Evolutionary conservation across 2,797 vertebrate genomes (phyloP).

Genomic region (Acropternis orthonyx): DNA sequence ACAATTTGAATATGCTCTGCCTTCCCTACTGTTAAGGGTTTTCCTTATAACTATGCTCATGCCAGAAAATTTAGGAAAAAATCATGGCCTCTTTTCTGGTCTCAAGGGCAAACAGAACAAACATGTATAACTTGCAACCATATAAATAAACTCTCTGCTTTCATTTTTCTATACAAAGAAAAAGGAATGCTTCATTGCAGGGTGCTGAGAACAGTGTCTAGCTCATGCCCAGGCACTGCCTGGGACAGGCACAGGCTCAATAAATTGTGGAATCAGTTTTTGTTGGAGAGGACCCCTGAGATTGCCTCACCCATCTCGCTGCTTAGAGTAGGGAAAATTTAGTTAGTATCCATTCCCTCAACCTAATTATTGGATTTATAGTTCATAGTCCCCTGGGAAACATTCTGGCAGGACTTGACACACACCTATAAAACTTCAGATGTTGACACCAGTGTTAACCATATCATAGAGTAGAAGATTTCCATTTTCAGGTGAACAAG

Average conservation of each 20-base stretch:
- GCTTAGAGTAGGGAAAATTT: background rate
- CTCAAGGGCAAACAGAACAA: background rate
- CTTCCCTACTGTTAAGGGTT: background rate
- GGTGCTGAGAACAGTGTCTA: background rate
- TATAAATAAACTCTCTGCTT: background rate
- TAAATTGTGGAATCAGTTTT: background rate
- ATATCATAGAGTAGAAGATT: background rate
- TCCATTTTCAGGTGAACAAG: background rate
- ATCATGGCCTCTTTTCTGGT: background rate
- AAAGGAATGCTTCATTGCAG: background rate
- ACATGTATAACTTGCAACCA: background rate
- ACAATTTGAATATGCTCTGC: background rate
- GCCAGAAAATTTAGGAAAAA: background rate
- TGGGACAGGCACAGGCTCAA: background rate
- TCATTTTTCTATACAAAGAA: background rate
- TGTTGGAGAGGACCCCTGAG: background rate
- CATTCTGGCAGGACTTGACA: background rate
- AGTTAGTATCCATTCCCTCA: background rate
- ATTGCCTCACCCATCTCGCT: rapidly evolving
- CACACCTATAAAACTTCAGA: background rate
- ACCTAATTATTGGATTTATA: background rate
- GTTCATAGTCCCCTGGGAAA: background rate
- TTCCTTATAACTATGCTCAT: background rate
- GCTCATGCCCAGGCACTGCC: background rate
- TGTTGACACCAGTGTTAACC: background rate